A percentile compares a stretch with the other conserved stretches of the same genome.
phyloP scores from a whole-genome alignment of 1,140 invertebrate genomes.

The Bicyclus anynana region DNA sequence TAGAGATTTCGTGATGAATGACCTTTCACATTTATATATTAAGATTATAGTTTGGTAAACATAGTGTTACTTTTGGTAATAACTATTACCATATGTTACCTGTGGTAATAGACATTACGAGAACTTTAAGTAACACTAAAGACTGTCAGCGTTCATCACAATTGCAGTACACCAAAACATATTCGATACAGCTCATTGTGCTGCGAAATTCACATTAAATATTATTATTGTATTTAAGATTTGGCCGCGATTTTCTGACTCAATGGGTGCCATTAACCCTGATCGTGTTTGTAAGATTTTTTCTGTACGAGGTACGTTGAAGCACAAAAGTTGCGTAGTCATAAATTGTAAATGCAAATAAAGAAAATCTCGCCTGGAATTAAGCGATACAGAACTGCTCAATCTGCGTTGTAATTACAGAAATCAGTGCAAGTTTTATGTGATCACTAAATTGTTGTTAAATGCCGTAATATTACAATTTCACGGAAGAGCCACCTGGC shows the following conservation, averaged over 20 bases:
- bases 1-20: too few species aligned
- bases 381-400: constrained; percentile 48
- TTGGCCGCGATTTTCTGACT: constrained; percentile 31
- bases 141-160: too few species aligned
- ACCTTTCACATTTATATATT: too few species aligned
- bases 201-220: background rate
- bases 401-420: constrained; percentile 53
- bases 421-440: constrained; percentile 53
- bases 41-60: too few species aligned
- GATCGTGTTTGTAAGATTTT: constrained; percentile 35
- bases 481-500: constrained; percentile 63
- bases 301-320: constrained; percentile 20
- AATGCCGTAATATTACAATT: constrained; percentile 59
- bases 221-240: constrained; percentile 34
- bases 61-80: too few species aligned
- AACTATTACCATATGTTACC: too few species aligned
- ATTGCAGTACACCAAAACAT: background rate
- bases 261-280: constrained; percentile 40
- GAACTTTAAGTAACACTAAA: too few species aligned
- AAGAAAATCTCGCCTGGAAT: constrained; percentile 47
- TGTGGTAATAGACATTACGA: too few species aligned
- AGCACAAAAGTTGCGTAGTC: constrained; percentile 34
- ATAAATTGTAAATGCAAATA: constrained; percentile 45
- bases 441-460: constrained; percentile 52
- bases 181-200: constrained; percentile 3